Evolutionary conservation across 2,888 invertebrate genomes (phyloP).

Genomic region (Eubasilissa splendida): DNA sequence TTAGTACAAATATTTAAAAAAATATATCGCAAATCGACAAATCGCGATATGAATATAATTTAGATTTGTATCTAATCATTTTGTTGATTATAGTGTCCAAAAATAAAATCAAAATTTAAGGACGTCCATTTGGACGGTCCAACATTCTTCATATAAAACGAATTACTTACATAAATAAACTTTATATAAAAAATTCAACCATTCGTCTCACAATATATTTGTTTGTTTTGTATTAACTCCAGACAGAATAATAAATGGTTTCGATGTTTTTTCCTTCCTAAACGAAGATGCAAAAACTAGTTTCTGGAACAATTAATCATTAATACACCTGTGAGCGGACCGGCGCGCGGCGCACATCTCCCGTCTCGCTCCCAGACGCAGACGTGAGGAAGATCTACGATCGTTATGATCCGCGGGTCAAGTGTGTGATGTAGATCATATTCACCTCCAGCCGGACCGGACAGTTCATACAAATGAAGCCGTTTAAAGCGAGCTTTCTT

Average conservation of each 20-base stretch:
- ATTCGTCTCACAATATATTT: constrained; percentile 3
- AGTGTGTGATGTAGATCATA: constrained; percentile 56
- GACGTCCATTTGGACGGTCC: no score
- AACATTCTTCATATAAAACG: no score
- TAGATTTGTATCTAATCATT: no score
- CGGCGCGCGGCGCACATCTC: constrained; percentile 36
- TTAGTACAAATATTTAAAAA: no score
- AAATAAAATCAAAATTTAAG: no score
- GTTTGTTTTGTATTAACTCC: constrained; percentile 36
- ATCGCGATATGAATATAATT: no score
- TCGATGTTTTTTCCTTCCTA: constrained; percentile 35
- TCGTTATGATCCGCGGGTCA: constrained; percentile 55
- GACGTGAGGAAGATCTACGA: constrained; percentile 56
- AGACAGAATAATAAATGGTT: constrained; percentile 44
- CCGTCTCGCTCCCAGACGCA: constrained; percentile 46
- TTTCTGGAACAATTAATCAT: constrained; percentile 52
- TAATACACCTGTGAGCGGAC: constrained; percentile 50
- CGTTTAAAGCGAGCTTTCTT: background rate
- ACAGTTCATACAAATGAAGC: background rate
- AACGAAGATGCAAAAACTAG: constrained; percentile 48
- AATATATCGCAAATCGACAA: no score
- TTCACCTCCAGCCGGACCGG: background rate
- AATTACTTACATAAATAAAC: no score
- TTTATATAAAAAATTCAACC: background rate
- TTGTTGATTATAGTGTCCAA: no score